Percentiles rank a stretch among this genome's conserved stretches.
Conservation (phyloP, 2,113 vertebrate species). For the Meles meles region DNA sequence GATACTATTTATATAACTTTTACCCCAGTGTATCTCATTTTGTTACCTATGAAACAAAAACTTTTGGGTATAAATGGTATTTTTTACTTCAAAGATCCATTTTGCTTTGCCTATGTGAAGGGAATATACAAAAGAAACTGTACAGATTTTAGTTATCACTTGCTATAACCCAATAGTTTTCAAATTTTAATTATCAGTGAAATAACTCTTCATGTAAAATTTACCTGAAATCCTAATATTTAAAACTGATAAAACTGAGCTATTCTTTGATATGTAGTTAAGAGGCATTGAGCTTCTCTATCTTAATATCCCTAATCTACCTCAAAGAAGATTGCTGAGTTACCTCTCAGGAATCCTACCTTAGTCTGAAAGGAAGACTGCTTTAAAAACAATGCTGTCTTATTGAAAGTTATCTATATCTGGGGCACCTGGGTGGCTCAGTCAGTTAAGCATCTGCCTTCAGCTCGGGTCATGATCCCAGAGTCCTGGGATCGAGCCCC, state of each 20-base stretch:
- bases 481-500: fast-evolving
- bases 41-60: neutral
- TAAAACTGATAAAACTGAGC: neutral
- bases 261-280: neutral
- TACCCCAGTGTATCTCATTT: neutral
- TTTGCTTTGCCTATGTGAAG: neutral
- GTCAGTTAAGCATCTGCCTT: neutral
- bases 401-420: neutral
- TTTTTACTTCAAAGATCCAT: neutral
- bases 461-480: neutral
- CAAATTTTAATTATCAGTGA: neutral
- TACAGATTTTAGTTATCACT: neutral
- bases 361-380: neutral
- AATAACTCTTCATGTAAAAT: neutral
- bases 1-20: neutral
- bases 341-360: neutral
- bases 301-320: neutral
- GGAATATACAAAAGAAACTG: neutral
- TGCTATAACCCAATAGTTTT: neutral
- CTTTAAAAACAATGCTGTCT: neutral
- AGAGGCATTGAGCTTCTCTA: neutral
- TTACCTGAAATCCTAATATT: neutral
- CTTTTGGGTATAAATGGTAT: neutral
- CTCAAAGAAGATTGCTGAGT: neutral
- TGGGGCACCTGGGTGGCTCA: neutral